These are phyloP conservation scores for Parauchenoglanis punctatus DNA, from an alignment of 2,797 vertebrate species.

Conservation along the genomic window DNA sequence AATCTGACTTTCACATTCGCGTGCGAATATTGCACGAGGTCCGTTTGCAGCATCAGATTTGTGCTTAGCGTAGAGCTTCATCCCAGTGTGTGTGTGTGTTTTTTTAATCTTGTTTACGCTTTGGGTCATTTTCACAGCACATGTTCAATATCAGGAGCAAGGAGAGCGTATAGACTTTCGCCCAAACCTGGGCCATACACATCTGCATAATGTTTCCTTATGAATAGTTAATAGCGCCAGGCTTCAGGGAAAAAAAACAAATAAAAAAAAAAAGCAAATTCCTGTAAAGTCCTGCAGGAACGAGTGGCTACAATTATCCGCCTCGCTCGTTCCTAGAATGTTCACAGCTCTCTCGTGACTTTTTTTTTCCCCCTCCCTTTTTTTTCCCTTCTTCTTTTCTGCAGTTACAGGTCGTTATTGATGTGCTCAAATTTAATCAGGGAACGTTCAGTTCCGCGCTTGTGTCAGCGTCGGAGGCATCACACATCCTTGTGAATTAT, in stretches of 20 bases:
- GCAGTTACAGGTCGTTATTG: conserved; percentile 46
- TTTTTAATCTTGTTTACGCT: conserved; percentile 28
- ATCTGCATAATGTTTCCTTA: conserved; percentile 44
- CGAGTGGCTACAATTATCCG: conserved; percentile 28
- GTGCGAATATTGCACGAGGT: conserved; percentile 1
- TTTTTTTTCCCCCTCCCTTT: neutral
- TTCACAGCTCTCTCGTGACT: neutral
- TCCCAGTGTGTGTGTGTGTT: neutral
- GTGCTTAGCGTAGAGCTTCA: conserved; percentile 15
- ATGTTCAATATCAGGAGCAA: conserved; percentile 33
- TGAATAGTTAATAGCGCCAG: conserved; percentile 36
- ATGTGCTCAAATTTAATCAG: conserved; percentile 52
- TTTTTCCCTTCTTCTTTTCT: neutral
- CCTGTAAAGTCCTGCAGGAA: conserved; percentile 25
- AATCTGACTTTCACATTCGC: neutral
- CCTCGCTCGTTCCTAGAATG: neutral
- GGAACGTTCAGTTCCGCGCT: neutral
- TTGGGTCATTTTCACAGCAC: conserved; percentile 44
- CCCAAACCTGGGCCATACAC: neutral
- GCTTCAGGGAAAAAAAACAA: neutral
- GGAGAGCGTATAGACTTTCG: neutral
- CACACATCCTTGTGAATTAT: conserved; percentile 45
- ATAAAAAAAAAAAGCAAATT: neutral
- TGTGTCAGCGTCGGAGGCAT: conserved; percentile 30
- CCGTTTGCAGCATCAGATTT: conserved; percentile 12